A percentile compares a stretch with the other conserved stretches of the same genome.
Evolutionary conservation across 2,797 vertebrate species (phyloP).

Genomic region (Coracias cyanogaster): DNA sequence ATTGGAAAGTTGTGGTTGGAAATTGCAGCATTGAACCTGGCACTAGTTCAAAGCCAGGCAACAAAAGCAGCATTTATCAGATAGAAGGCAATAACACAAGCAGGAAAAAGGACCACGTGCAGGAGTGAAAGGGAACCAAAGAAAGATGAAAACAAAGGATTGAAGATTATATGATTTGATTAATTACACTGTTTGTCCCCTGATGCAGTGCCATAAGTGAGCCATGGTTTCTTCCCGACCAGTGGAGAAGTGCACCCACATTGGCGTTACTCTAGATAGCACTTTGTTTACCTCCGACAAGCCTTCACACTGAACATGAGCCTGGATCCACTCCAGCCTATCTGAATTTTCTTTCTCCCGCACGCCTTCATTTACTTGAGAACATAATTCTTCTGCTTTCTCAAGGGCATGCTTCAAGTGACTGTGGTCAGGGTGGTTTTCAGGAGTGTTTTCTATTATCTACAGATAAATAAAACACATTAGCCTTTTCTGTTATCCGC

Average conservation of each 20-base stretch:
- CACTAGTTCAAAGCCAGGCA: not conserved
- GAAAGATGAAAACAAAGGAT: not conserved
- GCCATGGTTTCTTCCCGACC: not conserved
- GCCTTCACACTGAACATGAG: constrained; percentile 96
- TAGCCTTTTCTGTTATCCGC: not conserved
- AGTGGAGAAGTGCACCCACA: not conserved
- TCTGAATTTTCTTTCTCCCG: constrained; percentile 98
- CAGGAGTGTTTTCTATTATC: constrained; percentile 97
- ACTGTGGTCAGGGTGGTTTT: constrained; percentile 95
- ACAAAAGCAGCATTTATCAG: not conserved
- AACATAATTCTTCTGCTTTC: constrained; percentile 97
- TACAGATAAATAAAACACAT: constrained; percentile 37
- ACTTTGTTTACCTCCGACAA: constrained; percentile 89
- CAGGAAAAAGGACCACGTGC: not conserved
- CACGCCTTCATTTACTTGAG: constrained; percentile 96
- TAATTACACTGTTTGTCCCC: not conserved
- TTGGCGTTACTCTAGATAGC: not conserved
- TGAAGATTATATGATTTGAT: not conserved
- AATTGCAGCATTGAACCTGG: not conserved
- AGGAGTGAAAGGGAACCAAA: not conserved
- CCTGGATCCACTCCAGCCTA: constrained; percentile 97
- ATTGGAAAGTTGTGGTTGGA: not conserved
- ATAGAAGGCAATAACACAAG: not conserved
- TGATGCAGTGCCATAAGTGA: not conserved
- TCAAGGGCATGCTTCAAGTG: constrained; percentile 95